A percentile compares a stretch with the other conserved stretches of the same genome.
Evolutionary conservation across 2,888 invertebrate species (phyloP).

Genomic region (Bellardia bayeri): DNA sequence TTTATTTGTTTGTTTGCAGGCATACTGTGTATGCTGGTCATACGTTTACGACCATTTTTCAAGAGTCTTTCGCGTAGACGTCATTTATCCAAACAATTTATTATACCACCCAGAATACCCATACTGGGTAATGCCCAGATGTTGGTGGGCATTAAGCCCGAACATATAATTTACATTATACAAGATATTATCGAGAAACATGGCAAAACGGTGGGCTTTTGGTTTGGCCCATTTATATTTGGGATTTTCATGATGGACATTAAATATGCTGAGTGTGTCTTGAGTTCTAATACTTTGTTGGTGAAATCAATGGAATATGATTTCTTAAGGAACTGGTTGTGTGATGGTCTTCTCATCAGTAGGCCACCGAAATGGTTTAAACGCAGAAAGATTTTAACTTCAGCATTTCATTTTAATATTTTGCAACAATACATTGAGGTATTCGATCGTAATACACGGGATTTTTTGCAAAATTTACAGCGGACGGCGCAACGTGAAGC

Average conservation of each 20-base stretch:
- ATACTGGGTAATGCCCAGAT: constrained; percentile 85
- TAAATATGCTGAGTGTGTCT: constrained; percentile 74
- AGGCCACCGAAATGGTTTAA: constrained; percentile 86
- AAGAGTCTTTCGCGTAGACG: constrained; percentile 21
- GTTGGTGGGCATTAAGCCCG: constrained; percentile 84
- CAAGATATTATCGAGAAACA: constrained; percentile 81
- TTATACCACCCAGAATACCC: constrained; percentile 84
- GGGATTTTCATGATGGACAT: constrained; percentile 76
- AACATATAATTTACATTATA: constrained; percentile 80
- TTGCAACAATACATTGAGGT: constrained; percentile 88
- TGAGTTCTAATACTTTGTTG: constrained; percentile 73
- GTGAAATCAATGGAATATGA: constrained; percentile 76
- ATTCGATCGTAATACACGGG: constrained; percentile 87
- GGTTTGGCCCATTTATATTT: constrained; percentile 74
- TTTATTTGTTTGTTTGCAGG: constrained; percentile 3
- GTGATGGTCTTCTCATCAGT: constrained; percentile 78
- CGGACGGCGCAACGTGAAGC: constrained; percentile 85
- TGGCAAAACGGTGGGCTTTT: constrained; percentile 75
- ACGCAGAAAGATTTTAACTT: constrained; percentile 89
- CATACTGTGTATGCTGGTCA: not conserved
- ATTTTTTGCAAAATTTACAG: constrained; percentile 84
- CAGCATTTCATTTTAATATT: constrained; percentile 91
- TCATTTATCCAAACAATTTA: constrained; percentile 73
- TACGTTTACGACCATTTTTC: not conserved
- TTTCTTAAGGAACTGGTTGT: constrained; percentile 77